Conservation (phyloP, 2,113 vertebrate genomes). For the Gymnarchus niloticus region DNA sequence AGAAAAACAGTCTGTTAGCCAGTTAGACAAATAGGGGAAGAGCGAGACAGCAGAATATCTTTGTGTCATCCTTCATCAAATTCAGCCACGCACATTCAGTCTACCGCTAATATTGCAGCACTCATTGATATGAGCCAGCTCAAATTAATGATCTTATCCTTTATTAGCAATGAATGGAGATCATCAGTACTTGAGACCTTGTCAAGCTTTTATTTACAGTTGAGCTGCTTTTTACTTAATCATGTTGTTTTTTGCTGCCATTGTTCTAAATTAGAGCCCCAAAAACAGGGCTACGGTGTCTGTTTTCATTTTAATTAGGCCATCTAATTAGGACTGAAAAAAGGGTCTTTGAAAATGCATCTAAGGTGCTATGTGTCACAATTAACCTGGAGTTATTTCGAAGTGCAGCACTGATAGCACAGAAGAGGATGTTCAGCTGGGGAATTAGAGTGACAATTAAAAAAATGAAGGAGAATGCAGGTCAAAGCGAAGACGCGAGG, state of each 20-base stretch:
- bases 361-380: background rate
- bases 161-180: background rate
- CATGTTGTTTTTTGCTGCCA: constrained; percentile 12
- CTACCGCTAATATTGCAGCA: background rate
- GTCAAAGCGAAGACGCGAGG: constrained; percentile 22
- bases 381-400: constrained; percentile 31
- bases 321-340: background rate
- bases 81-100: background rate
- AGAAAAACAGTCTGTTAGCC: background rate
- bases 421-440: constrained; percentile 25
- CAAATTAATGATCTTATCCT: background rate
- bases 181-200: too few species aligned
- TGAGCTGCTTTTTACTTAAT: too few species aligned
- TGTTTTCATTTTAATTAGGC: constrained; percentile 34
- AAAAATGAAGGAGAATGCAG: constrained; percentile 30
- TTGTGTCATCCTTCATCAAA: background rate
- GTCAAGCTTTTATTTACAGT: too few species aligned
- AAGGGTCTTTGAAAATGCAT: constrained; percentile 17
- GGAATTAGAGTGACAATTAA: constrained; percentile 37
- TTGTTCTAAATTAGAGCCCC: constrained; percentile 21
- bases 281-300: constrained; percentile 15
- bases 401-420: constrained; percentile 29
- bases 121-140: background rate
- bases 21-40: background rate
- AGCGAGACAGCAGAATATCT: background rate